These are phyloP conservation scores for Cancer borealis DNA, from an alignment of 2,888 invertebrate species.

Conservation along the genomic window DNA sequence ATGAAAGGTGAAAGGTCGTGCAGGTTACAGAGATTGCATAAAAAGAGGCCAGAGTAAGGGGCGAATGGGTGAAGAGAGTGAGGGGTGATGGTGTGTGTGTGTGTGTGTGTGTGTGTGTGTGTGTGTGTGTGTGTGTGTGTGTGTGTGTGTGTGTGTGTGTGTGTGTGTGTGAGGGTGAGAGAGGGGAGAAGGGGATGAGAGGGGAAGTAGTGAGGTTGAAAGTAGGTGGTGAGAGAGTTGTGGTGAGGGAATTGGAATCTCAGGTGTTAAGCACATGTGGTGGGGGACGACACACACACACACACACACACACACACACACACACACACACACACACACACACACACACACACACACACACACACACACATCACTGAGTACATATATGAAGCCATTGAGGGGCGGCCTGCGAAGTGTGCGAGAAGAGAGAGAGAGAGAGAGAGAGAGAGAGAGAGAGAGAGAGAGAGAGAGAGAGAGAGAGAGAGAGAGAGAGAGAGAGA, in stretches of 20 bases:
- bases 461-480: slow-evolving; percentile 20
- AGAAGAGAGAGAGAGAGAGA: no score
- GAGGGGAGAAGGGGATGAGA: not conserved
- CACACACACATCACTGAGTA: no score
- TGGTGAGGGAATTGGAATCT: not conserved
- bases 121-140: not conserved
- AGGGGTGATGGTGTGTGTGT: not conserved
- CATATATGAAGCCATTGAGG: no score
- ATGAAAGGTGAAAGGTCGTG: not conserved
- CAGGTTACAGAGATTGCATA: not conserved
- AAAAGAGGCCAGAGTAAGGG: not conserved
- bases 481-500: slow-evolving; percentile 20
- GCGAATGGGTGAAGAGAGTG: not conserved
- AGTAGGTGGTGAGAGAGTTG: not conserved
- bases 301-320: no score
- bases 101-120: not conserved
- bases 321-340: no score
- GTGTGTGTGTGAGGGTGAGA: not conserved
- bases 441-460: slow-evolving; percentile 17
- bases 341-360: no score
- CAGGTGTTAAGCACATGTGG: not conserved
- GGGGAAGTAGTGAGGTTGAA: not conserved
- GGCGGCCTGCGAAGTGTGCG: no score
- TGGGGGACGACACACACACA: not conserved
- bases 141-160: not conserved